Evolutionary conservation across 2,888 invertebrate genomes (phyloP).

Genomic region (Hybos culiciformis): DNA sequence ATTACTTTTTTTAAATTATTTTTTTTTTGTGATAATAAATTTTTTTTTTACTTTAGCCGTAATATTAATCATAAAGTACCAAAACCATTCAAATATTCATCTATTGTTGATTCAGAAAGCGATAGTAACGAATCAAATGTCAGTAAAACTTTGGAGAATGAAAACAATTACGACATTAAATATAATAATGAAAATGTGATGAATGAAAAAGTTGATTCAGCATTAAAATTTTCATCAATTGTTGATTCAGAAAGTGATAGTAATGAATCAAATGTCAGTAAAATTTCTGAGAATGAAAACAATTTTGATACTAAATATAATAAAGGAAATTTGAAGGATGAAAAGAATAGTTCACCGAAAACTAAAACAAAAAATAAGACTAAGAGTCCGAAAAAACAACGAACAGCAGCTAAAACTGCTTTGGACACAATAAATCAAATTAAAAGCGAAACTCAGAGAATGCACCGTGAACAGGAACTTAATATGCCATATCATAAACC

Average conservation of each 20-base stretch:
- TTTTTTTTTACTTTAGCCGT: background rate
- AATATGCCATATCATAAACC: slow-evolving; percentile 79
- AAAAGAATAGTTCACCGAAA: too few species aligned
- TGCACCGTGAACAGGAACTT: slow-evolving; percentile 60
- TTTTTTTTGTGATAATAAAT: too few species aligned
- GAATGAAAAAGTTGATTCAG: background rate
- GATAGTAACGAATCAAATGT: background rate
- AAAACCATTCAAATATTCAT: background rate
- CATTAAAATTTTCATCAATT: background rate
- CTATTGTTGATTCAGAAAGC: background rate
- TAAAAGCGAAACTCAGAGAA: slow-evolving; percentile 69
- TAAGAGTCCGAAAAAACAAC: background rate
- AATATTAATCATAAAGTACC: background rate
- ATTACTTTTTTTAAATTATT: background rate
- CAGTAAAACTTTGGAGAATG: too few species aligned
- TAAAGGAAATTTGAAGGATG: too few species aligned
- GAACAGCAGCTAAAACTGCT: slow-evolving; percentile 55
- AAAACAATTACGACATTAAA: background rate
- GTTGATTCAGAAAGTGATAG: background rate
- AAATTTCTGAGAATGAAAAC: too few species aligned
- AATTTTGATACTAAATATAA: background rate
- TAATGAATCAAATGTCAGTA: background rate
- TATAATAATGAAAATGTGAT: background rate
- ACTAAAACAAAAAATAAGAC: background rate
- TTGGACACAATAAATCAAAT: slow-evolving; percentile 59